phyloP scores from a whole-genome alignment of 2,888 invertebrate genomes.

The Noctua pronuba region DNA sequence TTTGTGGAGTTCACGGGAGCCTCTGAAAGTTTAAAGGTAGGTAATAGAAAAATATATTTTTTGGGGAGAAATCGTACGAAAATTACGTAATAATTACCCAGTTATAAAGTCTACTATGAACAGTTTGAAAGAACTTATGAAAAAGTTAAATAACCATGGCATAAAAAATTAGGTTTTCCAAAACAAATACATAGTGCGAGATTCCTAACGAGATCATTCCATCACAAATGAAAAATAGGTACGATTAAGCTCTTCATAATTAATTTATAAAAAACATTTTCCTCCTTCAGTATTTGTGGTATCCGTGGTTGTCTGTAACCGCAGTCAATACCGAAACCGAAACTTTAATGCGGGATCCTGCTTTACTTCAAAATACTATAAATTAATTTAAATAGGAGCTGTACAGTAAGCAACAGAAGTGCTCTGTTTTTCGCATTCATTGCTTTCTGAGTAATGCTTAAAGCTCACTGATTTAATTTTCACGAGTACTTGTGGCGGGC shows the following conservation, averaged over 20 bases:
- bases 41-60: not conserved
- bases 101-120: not conserved
- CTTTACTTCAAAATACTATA: conserved; percentile 47
- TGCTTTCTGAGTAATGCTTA: conserved; percentile 27
- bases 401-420: conserved; percentile 26
- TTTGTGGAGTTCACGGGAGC: conserved; percentile 11
- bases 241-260: conserved; percentile 21
- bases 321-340: conserved; percentile 47
- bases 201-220: not conserved
- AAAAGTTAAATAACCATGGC: not conserved
- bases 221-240: conserved; percentile 9
- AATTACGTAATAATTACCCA: not conserved
- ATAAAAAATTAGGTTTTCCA: no score
- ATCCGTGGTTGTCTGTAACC: conserved; percentile 22
- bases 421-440: conserved; percentile 28
- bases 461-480: conserved; percentile 47
- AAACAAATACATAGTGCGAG: not conserved
- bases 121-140: not conserved
- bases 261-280: conserved; percentile 21
- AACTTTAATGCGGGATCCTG: conserved; percentile 44
- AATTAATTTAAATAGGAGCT: conserved; percentile 35
- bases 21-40: conserved; percentile 19
- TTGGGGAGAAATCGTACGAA: not conserved
- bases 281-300: conserved; percentile 39
- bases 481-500: conserved; percentile 16